Evolutionary conservation across 1,140 invertebrate genomes (phyloP), one percentile per base, ranked within the genome.

Genomic region (Antheraea pernyi): DNA sequence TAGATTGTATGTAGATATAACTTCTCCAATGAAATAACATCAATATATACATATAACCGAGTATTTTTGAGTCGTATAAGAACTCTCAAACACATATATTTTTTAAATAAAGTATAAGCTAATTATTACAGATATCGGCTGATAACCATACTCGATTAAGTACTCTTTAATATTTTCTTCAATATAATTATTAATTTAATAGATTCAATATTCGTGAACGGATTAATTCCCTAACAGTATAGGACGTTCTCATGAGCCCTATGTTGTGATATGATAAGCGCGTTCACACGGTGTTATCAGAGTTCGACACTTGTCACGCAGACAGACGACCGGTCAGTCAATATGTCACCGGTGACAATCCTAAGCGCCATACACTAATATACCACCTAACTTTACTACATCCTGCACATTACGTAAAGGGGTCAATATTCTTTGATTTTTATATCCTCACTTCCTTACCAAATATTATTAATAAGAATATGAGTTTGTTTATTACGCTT

Each of bases 261-360:
- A 19, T 19, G 42, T 42, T 48, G 16, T 65, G 19, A 30, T 16
- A 63, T 64, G 77, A 79, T 79, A 76, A 76, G 70, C 59, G 13
- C 30, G 73, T 78, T 78, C 74, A 76, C 74, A 76, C 77, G 74
- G 19, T 48, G 67, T 72, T 76, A 76, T 74, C 72, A 66, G 39
- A 65, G 36, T 19, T 53, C 71, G 64, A 77, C 76, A 78, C 59
- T 75, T 73, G 71, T 78, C 73, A 53, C 46, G 64, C 19, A 59
- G 65, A 61, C 58, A 37, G 62, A 53, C 42, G 53, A 72, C 46
- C 61, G 69, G 63, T 71, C 72, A 65, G 75, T 73, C 75, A 76
- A 76, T 67, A 71, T 68, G 68, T 67, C 69, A 53, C 46, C 46
- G 46, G 46, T 64, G 67, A 18, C 62, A 42, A 61, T 61, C 16